Base-by-base conservation (phyloP, 37 sponge, comb jelly and placozoan genomes). In the Beroe forskalii region DNA sequence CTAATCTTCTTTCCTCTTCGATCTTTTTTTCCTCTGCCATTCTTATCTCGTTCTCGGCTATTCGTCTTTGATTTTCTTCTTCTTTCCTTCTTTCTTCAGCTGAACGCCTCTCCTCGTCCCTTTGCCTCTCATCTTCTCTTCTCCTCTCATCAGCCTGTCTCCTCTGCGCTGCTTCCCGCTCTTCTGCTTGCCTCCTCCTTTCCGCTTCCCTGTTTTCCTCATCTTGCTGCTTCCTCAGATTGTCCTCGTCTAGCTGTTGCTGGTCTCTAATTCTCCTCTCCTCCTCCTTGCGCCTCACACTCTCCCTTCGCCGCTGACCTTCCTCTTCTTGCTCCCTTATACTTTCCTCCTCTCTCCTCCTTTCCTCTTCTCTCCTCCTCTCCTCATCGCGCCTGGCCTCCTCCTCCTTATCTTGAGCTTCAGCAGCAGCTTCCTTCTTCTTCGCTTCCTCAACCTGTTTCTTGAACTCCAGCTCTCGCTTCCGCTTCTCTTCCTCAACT, bases 401-500 rank as follows among this genome's bases (percentile, higher is more conserved):
- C 32, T 69, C 72, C 32, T 69, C 72, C 72, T 69, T 36, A 17
- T 48, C 55, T 17, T 12, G 6, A 33, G 35, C 72, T 69, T 32
- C 72, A 19, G 72, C 72, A 35, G 72, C 72, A 36, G 72, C 72
- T 17, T 69, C 72, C 19, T 69, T 28, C 38, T 69, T 69, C 38
- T 69, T 69, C 35, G 38, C 27, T 36, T 27, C 72, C 39, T 69
- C 72, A 69, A 69, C 72, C 32, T 33, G 37, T 37, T 37, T 27
- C 38, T 69, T 69, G 38, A 69, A 69, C 39, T 69, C 72, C 17
- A 33, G 3, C 12, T 69, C 72, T 36, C 72, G 35, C 19, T 69
- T 69, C 19, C 72, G 28, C 32, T 69, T 69, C 39, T 69, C 72
- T 36, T 69, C 72, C 72, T 69, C 72, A 6, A 69, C 72, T 36